Evolutionary conservation across 1,140 invertebrate genomes (phyloP).

Genomic region (Procambarus virginalis): DNA sequence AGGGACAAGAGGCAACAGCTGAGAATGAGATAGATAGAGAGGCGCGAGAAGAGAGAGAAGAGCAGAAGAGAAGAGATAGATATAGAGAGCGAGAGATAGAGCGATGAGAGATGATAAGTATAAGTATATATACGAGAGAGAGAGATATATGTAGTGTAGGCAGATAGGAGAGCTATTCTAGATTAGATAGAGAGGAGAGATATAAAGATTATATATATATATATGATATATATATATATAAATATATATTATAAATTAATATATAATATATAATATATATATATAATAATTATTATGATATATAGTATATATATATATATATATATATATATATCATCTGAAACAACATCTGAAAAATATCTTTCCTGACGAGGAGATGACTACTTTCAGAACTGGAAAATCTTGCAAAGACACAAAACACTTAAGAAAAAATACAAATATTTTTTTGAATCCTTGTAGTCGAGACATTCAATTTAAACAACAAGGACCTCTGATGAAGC

Average conservation of each 20-base stretch:
- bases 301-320: constrained; percentile 35
- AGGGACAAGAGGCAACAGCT: neutral
- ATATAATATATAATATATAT: neutral
- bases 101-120: neutral
- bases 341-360: neutral
- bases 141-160: neutral
- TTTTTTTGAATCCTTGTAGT: too few relatives aligned
- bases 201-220: neutral
- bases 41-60: neutral
- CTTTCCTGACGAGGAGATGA: too few relatives aligned
- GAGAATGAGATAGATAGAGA: neutral
- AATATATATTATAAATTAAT: too few relatives aligned
- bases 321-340: constrained; percentile 26
- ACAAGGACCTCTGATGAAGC: too few relatives aligned
- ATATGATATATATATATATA: too few relatives aligned
- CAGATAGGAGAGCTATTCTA: neutral
- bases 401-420: neutral
- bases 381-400: too few relatives aligned
- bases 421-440: neutral
- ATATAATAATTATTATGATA: too few relatives aligned
- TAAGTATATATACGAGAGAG: neutral
- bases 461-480: too few relatives aligned
- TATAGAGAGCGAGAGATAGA: neutral
- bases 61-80: constrained; percentile 9
- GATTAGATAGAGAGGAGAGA: neutral